These are phyloP conservation scores for Andrena trimmerana DNA, from an alignment of 2,888 invertebrate genomes.

Conservation along the genomic window DNA sequence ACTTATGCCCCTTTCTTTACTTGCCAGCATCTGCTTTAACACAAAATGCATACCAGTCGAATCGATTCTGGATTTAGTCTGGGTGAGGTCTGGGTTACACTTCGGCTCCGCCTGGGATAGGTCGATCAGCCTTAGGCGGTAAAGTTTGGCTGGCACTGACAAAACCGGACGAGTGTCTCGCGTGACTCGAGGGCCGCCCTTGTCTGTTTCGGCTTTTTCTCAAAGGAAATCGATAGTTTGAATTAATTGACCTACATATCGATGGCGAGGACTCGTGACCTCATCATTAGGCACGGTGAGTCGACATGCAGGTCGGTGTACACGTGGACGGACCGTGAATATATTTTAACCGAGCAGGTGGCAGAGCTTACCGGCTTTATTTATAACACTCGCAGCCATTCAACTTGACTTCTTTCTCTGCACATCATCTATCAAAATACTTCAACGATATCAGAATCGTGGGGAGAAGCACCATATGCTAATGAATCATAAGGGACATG, in stretches of 20 bases:
- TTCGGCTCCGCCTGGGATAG: neutral
- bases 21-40: too few relatives aligned
- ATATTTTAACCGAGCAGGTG: constrained; percentile 46
- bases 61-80: neutral
- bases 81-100: neutral
- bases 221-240: constrained; percentile 66
- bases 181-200: constrained; percentile 55
- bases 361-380: constrained; percentile 30
- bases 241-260: constrained; percentile 72
- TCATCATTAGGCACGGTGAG: constrained; percentile 51
- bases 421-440: neutral
- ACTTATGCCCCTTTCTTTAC: too few relatives aligned
- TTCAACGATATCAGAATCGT: neutral
- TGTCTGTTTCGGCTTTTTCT: constrained; percentile 45
- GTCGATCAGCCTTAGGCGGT: neutral
- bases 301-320: constrained; percentile 47
- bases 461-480: neutral
- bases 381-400: constrained; percentile 37
- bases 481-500: neutral
- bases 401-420: constrained; percentile 12
- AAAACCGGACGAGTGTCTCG: constrained; percentile 29
- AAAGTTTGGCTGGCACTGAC: neutral
- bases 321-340: constrained; percentile 51
- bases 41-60: neutral
- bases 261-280: constrained; percentile 52